Conservation (phyloP, 1,140 invertebrate genomes). For the Drosophila willistoni region DNA sequence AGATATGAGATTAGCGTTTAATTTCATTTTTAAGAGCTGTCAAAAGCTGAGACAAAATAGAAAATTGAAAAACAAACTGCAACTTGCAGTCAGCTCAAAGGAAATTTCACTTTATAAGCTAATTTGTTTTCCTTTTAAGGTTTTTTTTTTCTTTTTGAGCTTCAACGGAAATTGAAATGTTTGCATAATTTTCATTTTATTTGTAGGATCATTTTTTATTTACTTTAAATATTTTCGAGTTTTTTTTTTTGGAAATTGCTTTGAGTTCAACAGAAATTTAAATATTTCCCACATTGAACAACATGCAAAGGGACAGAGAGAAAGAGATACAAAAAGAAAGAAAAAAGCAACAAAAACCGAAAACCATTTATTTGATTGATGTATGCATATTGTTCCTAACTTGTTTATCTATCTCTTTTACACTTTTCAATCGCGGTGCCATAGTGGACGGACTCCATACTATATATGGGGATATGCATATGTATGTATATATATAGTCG, state of each 20-base stretch:
- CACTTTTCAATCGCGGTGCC: constrained; percentile 46
- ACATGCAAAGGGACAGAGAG: constrained; percentile 10
- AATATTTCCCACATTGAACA: constrained; percentile 23
- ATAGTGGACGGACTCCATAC: background rate
- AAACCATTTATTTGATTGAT: constrained; percentile 55
- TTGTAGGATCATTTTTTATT: background rate
- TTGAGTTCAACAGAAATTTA: constrained; percentile 17
- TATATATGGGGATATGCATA: constrained; percentile 11
- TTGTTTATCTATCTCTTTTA: constrained; percentile 54
- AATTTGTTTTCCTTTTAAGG: background rate
- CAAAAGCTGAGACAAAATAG: too few relatives aligned
- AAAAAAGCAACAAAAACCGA: constrained; percentile 4
- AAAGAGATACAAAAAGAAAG: constrained; percentile 12
- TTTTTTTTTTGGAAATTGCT: constrained; percentile 1
- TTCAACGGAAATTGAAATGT: background rate
- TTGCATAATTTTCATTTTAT: background rate
- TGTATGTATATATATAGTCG: constrained; percentile 6
- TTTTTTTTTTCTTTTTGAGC: too few relatives aligned
- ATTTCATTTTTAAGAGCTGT: too few relatives aligned
- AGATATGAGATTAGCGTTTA: too few relatives aligned
- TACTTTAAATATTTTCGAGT: background rate
- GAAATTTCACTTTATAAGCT: too few relatives aligned
- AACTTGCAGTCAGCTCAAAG: too few relatives aligned
- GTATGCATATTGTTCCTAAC: constrained; percentile 42
- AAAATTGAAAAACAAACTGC: too few relatives aligned